Evolutionary conservation across 2,888 invertebrate genomes (phyloP).

Genomic region (Hirtodrosophila confusa): DNA sequence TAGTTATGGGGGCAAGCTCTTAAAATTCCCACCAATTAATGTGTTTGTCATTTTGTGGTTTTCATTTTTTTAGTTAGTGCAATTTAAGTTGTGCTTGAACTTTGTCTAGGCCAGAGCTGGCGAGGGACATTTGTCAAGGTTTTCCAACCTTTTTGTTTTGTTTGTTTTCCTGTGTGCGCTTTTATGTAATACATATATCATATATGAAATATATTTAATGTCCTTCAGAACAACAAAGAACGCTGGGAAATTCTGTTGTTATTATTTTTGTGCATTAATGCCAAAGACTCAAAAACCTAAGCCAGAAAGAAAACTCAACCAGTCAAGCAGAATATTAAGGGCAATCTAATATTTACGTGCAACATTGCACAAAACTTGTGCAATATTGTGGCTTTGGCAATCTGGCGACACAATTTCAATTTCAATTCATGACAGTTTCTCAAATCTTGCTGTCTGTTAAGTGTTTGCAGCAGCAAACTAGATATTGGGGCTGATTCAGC

Average conservation of each 20-base stretch:
- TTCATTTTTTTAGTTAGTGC: slow-evolving; percentile 1
- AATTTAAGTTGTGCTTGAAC: slow-evolving; percentile 32
- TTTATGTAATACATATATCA: slow-evolving; percentile 3
- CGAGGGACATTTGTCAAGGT: slow-evolving; percentile 37
- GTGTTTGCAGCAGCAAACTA: too few relatives aligned
- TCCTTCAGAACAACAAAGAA: slow-evolving; percentile 9
- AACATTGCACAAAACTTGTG: too few relatives aligned
- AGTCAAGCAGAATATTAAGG: too few relatives aligned
- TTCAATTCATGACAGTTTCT: too few relatives aligned
- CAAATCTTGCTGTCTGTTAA: too few relatives aligned
- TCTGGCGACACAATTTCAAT: too few relatives aligned
- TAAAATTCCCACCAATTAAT: not conserved
- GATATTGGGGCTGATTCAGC: too few relatives aligned
- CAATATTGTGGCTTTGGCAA: too few relatives aligned
- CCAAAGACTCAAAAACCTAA: not conserved
- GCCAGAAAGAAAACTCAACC: too few relatives aligned
- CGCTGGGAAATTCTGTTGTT: slow-evolving; percentile 7
- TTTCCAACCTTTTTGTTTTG: slow-evolving; percentile 10
- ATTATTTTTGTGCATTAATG: slow-evolving; percentile 1
- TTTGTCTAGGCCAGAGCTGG: slow-evolving; percentile 31
- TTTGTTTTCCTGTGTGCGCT: slow-evolving; percentile 8
- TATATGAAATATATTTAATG: slow-evolving; percentile 2
- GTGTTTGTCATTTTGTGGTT: not conserved
- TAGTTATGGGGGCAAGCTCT: not conserved
- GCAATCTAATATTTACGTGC: too few relatives aligned